These are phyloP conservation scores for Bryconaethiops microstoma DNA, from an alignment of 2,797 vertebrate species.

Conservation along the genomic window DNA sequence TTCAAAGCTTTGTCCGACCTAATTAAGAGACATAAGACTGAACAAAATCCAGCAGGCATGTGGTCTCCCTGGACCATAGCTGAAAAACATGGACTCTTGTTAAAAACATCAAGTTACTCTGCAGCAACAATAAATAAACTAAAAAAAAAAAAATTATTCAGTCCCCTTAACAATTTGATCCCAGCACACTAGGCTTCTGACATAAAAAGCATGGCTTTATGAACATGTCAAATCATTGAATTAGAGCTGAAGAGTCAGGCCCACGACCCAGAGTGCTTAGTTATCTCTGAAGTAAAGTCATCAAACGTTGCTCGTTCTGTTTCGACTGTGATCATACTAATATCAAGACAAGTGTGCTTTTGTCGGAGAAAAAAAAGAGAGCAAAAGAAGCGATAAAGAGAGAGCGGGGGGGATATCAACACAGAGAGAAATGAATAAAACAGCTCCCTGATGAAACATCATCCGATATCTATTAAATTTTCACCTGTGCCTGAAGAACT, in stretches of 20 bases:
- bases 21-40: conserved; percentile 52
- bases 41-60: conserved; percentile 43
- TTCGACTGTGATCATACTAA: neutral
- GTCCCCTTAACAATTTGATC: conserved; percentile 25
- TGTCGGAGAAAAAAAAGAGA: neutral
- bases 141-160: conserved; percentile 38
- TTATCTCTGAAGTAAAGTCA: conserved; percentile 11
- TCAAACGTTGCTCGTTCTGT: neutral
- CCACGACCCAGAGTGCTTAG: conserved; percentile 5
- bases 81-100: conserved; percentile 14
- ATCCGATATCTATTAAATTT: neutral
- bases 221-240: conserved; percentile 21
- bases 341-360: conserved; percentile 1
- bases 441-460: too few relatives aligned
- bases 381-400: neutral
- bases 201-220: neutral
- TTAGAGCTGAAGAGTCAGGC: neutral
- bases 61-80: conserved; percentile 20
- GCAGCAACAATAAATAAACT: conserved; percentile 33
- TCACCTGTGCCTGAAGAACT: neutral
- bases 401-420: neutral
- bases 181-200: conserved; percentile 6
- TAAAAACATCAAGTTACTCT: conserved; percentile 45
- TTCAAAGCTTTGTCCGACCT: conserved; percentile 38
- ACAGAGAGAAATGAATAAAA: neutral